A percentile compares a stretch with the other conserved stretches of the same genome.
These are phyloP conservation scores for Lophura nycthemera DNA, from an alignment of 2,113 vertebrate species.

Conservation along the genomic window DNA sequence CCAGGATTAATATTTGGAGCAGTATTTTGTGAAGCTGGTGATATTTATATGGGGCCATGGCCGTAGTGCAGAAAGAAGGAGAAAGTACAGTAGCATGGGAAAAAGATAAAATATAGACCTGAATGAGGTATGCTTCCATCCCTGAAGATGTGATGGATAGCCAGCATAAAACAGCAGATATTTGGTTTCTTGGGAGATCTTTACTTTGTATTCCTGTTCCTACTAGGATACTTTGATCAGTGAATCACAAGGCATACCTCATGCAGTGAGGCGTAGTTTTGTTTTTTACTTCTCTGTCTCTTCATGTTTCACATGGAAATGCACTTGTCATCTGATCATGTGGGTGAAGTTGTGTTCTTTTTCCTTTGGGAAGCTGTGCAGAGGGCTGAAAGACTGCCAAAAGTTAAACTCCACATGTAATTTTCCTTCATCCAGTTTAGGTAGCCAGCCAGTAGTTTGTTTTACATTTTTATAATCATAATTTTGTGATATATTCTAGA, in stretches of 20 bases:
- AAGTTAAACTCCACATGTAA: background rate
- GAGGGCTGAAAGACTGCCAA: background rate
- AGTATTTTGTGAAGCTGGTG: background rate
- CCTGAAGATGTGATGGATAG: background rate
- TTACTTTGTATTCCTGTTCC: background rate
- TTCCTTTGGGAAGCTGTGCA: background rate
- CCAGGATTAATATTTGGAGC: too few species aligned
- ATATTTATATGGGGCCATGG: background rate
- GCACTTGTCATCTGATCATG: background rate
- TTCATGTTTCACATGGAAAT: background rate
- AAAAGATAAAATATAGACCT: background rate
- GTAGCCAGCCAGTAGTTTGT: background rate
- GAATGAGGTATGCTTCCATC: background rate
- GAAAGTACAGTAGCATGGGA: background rate
- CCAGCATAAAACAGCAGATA: background rate
- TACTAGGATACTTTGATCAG: background rate
- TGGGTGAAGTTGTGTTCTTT: background rate
- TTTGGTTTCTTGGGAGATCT: background rate
- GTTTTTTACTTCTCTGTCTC: background rate
- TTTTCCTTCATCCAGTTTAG: background rate
- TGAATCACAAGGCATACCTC: background rate
- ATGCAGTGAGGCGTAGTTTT: background rate
- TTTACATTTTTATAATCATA: background rate
- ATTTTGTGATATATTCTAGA: background rate
- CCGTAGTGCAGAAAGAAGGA: background rate